Percentiles rank a stretch among this genome's conserved stretches.
These are phyloP conservation scores for Calameuta pallipes DNA, from an alignment of 2,888 invertebrate genomes.

Conservation along the genomic window DNA sequence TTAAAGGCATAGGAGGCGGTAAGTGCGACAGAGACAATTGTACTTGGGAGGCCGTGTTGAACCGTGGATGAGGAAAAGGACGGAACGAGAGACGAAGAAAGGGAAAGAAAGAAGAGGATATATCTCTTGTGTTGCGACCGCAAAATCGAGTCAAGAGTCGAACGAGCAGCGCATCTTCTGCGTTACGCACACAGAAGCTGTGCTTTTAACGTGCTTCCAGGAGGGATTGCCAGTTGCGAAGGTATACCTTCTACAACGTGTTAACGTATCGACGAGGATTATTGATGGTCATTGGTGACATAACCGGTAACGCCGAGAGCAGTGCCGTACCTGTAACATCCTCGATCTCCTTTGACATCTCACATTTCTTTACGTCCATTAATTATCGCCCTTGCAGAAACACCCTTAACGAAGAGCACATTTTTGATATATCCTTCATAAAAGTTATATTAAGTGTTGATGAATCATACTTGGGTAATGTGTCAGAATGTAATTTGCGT, in stretches of 20 bases:
- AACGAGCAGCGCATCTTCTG: conserved; percentile 40
- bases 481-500: not conserved
- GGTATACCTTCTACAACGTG: conserved; percentile 28
- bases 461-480: not conserved
- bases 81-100: conserved; percentile 34
- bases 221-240: conserved; percentile 29
- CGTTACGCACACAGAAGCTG: conserved; percentile 61
- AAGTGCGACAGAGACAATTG: conserved; percentile 3
- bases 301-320: conserved; percentile 16
- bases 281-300: conserved; percentile 34
- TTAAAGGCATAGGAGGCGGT: conserved; percentile 24
- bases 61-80: conserved; percentile 24
- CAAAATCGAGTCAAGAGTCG: conserved; percentile 59
- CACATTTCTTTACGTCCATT: not conserved
- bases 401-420: not conserved
- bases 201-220: conserved; percentile 17
- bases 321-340: not conserved
- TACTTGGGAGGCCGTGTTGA: conserved; percentile 13
- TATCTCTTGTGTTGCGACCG: conserved; percentile 54
- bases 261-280: conserved; percentile 35
- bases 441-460: not conserved
- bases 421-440: not conserved
- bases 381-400: not conserved
- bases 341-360: not conserved
- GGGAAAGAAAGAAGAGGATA: conserved; percentile 51